A percentile compares a stretch with the other conserved stretches of the same genome.
Evolutionary conservation across 2,888 invertebrate species (phyloP).

Genomic region (Muscina levida): DNA sequence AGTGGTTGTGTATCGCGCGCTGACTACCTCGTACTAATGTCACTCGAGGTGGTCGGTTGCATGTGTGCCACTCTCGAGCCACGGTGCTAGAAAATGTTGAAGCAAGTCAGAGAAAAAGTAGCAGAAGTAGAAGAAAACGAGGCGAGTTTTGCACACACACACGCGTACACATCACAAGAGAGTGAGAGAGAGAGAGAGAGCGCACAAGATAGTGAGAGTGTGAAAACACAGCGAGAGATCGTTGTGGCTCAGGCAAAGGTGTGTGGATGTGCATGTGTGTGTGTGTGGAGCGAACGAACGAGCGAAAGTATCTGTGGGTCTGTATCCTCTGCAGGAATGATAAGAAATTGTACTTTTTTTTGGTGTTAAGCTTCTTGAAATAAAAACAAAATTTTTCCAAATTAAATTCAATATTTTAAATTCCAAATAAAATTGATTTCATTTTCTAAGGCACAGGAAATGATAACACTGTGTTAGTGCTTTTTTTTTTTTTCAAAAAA

Average conservation of each 20-base stretch:
- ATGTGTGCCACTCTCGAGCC: constrained; percentile 63
- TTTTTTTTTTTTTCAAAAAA: no score
- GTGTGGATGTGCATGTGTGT: background rate
- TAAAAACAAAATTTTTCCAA: no score
- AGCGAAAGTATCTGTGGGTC: background rate
- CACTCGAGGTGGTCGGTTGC: constrained; percentile 58
- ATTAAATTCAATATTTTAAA: no score
- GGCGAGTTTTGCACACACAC: background rate
- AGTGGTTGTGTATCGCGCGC: constrained; percentile 57
- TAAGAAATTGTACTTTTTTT: no score
- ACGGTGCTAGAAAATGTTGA: constrained; percentile 44
- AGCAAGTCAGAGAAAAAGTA: constrained; percentile 26
- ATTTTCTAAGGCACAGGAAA: no score
- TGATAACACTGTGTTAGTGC: no score
- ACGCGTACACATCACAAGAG: background rate
- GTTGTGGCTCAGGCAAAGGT: constrained; percentile 25
- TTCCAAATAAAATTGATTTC: no score
- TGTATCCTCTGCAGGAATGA: no score
- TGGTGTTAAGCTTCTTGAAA: no score
- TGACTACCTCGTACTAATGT: constrained; percentile 63
- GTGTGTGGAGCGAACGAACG: background rate
- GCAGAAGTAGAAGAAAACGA: constrained; percentile 23
- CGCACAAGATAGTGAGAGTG: background rate
- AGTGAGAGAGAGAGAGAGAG: constrained; percentile 32
- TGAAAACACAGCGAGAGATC: constrained; percentile 19